Base-by-base conservation (phyloP, 2,113 vertebrate genomes). In the Hippocampus abdominalis region DNA sequence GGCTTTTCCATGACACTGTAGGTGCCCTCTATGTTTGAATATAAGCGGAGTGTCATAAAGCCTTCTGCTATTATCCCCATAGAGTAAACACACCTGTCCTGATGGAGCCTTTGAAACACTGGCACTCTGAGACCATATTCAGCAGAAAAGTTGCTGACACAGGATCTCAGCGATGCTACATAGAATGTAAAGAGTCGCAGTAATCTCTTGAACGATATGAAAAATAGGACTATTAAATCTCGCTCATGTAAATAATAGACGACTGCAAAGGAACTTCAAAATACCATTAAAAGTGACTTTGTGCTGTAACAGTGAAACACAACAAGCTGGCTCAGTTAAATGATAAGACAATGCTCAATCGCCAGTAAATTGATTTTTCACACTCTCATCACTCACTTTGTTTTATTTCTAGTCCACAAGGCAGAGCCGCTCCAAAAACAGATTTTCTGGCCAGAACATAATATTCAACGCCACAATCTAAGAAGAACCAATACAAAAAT, bases 71-170 rank as follows among this genome's bases (percentile, higher is more conserved):
- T 84, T 79, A 75, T 76, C 70, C 69, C 32, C 21, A 20, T 2
- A 54, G 51, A 66, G 76, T 72, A 87, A 91, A 90, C 82, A 89
- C 81, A 89, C 84, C 87, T 89, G 88, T 80, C 74, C 77, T 72
- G 71, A 71, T 78, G 70, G 54, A 64, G 64, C 81, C 59, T 78
- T 73, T 71, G 73, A 87, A 78, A 74, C 62, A 63, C 78, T 71
- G 75, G 70, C 39, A 0, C 67, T 60, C 66, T 11, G 59, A 67
- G 74, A 85, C 68, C 20, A 15, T 62, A 64, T 75, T 81, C 73
- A 66, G 60, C 25, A 64, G 53, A 67, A 51, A 23, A 66, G 46
- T 27, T n/a, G 61, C 51, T 75, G 54, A 18, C 13, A 15, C 54
- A 48, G 67, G 53, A 63, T 69, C 60, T 42, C 40, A 21, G 23